These are phyloP conservation scores for Frieseomelitta varia DNA, from an alignment of 1,140 invertebrate genomes.

Conservation along the genomic window DNA sequence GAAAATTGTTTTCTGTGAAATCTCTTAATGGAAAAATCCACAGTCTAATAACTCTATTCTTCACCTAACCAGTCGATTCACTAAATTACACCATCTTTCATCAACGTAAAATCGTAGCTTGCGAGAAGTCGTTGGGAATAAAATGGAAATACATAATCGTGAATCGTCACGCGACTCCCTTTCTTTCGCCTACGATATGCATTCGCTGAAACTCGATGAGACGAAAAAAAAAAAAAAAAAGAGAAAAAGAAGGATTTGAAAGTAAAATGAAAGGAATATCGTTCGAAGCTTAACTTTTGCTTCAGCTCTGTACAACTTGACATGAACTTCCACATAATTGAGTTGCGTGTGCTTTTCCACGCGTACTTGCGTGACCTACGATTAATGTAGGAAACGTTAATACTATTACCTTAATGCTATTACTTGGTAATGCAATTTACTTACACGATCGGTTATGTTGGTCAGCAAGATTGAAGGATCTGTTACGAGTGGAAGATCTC, in stretches of 20 bases:
- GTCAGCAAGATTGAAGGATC: not conserved
- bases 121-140: not conserved
- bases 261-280: constrained; percentile 17
- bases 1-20: too few relatives aligned
- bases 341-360: constrained; percentile 32
- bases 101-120: not conserved
- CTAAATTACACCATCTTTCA: not conserved
- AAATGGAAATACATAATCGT: not conserved
- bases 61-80: not conserved
- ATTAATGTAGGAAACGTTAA: constrained; percentile 23
- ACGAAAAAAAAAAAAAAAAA: too few relatives aligned
- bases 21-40: too few relatives aligned
- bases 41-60: not conserved
- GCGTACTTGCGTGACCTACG: constrained; percentile 19
- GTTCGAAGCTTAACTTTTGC: not conserved
- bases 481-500: not conserved
- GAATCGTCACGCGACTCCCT: not conserved
- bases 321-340: constrained; percentile 28
- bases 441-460: not conserved
- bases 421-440: not conserved
- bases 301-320: constrained; percentile 8
- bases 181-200: not conserved
- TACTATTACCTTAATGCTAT: not conserved
- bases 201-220: not conserved
- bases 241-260: not conserved